Conservation (phyloP, 2,797 vertebrate species). For the Myiotriccus ornatus region DNA sequence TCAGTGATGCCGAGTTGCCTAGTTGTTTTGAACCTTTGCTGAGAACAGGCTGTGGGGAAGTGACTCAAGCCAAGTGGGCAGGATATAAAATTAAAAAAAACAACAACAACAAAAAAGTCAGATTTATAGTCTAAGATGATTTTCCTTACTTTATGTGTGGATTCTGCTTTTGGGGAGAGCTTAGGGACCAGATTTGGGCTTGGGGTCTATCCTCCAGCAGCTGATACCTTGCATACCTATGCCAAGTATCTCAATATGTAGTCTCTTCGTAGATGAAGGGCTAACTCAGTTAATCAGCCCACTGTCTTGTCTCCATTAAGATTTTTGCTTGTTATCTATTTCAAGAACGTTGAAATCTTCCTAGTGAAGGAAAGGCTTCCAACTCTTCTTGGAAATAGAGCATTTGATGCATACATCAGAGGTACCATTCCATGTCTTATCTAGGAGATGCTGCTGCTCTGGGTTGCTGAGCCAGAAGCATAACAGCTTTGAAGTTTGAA, state of each 20-base stretch:
- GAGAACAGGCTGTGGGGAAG: background rate
- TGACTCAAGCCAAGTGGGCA: background rate
- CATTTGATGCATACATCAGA: background rate
- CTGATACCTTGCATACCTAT: background rate
- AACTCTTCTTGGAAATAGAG: background rate
- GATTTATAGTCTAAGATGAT: background rate
- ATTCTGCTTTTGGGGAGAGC: background rate
- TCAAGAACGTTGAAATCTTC: background rate
- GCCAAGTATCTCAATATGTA: background rate
- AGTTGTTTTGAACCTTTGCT: background rate
- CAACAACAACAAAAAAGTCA: background rate
- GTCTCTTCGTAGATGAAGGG: background rate
- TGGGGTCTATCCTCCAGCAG: background rate
- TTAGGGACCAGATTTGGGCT: background rate
- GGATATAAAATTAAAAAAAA: background rate
- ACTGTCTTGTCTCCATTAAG: background rate
- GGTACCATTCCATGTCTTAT: background rate
- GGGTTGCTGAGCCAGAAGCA: background rate
- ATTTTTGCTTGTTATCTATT: background rate
- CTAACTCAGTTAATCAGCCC: background rate
- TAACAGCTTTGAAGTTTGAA: background rate
- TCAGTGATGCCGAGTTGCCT: background rate
- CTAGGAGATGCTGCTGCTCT: background rate
- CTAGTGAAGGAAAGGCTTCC: background rate
- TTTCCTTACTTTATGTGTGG: background rate